Percentiles rank a stretch among this genome's conserved stretches.
phyloP scores from a whole-genome alignment of 2,797 vertebrate genomes.

The Meda fulgida region DNA sequence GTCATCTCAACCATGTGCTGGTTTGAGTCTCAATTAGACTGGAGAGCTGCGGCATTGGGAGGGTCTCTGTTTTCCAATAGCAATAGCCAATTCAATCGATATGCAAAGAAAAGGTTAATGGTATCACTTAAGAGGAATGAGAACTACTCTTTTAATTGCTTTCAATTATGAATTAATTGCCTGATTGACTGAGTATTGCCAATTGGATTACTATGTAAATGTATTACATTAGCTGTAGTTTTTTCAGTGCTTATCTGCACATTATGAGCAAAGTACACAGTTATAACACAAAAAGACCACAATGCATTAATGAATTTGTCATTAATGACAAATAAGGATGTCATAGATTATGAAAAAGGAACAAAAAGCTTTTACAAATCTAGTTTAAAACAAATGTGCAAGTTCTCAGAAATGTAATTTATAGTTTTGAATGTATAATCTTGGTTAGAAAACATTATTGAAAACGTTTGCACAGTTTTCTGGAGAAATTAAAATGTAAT shows the following conservation, averaged over 20 bases:
- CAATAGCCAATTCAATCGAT: not conserved
- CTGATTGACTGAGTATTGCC: not conserved
- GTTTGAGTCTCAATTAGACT: constrained; percentile 69
- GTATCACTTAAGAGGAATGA: not conserved
- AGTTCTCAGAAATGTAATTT: not conserved
- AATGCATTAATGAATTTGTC: no score
- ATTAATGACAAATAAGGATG: not conserved
- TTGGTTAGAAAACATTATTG: not conserved
- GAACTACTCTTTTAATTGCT: not conserved
- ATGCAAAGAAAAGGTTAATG: not conserved
- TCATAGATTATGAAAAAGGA: not conserved
- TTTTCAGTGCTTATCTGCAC: not conserved
- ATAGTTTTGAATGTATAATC: not conserved
- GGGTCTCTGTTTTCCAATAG: not conserved
- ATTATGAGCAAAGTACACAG: not conserved
- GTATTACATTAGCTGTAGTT: not conserved
- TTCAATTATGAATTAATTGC: not conserved
- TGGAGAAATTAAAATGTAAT: not conserved
- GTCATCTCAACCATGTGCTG: constrained; percentile 56
- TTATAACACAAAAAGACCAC: not conserved
- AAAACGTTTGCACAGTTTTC: not conserved
- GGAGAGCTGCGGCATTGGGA: constrained; percentile 11
- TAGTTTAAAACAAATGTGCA: not conserved
- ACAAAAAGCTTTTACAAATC: not conserved
- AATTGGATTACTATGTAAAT: no score